phyloP scores from a whole-genome alignment of 2,113 vertebrate genomes.

The Variabilichromis moorii region DNA sequence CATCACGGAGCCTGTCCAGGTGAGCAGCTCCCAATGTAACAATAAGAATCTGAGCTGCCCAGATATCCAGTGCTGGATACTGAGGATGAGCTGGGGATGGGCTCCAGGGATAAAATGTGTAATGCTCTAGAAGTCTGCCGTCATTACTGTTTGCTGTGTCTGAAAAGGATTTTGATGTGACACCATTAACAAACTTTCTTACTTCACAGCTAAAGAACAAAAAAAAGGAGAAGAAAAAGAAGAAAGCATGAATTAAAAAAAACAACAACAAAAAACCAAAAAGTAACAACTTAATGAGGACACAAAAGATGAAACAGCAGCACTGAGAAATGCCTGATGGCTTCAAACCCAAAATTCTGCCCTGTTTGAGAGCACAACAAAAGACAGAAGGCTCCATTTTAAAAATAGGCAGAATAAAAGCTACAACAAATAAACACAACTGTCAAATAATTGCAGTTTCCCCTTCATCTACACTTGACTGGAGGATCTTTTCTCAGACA shows the following conservation, averaged over 20 bases:
- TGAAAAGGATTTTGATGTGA: neutral
- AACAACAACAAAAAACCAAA: neutral
- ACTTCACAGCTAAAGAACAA: neutral
- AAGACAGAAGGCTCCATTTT: neutral
- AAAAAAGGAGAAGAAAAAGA: neutral
- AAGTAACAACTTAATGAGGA: conserved; percentile 20
- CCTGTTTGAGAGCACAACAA: neutral
- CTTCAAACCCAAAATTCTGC: conserved; percentile 3
- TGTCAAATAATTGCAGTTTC: conserved; percentile 9
- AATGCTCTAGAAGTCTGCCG: neutral
- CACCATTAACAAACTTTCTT: neutral
- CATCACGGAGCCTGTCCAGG: neutral
- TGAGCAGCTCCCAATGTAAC: rapidly evolving
- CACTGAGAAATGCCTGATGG: neutral
- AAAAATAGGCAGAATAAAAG: neutral
- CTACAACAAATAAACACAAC: neutral
- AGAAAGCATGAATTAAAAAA: neutral
- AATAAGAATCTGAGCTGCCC: neutral
- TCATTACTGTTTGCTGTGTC: neutral
- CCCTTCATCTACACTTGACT: conserved; percentile 16
- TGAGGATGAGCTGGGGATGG: neutral
- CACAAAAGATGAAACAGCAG: conserved; percentile 15
- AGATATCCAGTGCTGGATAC: neutral
- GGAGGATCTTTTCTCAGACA: neutral
- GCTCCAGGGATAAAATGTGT: neutral